A percentile compares a stretch with the other conserved stretches of the same genome.
Conservation (phyloP, 35 echinoderm and acorn worm species). For the Ophioderma brevispina region DNA sequence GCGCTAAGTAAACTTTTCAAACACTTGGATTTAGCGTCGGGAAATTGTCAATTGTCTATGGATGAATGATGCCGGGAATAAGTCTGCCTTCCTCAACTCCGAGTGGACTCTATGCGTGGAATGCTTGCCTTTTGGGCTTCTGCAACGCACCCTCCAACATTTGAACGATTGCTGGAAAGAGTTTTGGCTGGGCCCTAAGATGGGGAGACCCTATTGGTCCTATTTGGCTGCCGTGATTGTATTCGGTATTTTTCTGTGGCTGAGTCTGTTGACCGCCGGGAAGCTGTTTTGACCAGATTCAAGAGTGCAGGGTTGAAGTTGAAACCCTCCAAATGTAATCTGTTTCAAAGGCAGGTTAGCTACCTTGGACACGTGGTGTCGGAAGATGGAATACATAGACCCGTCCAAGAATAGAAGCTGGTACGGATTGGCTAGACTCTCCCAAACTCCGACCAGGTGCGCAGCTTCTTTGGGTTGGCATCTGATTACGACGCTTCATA, state of each 20-base stretch:
- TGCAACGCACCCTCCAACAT: conserved; percentile 32
- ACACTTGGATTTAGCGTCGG: background rate
- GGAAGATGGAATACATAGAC: conserved; percentile 36
- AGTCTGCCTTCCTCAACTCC: conserved; percentile 1
- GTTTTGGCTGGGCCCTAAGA: conserved; percentile 10
- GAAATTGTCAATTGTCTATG: conserved; percentile 25
- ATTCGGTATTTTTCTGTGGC: conserved; percentile 27
- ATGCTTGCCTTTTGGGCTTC: conserved; percentile 8
- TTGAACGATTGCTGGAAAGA: conserved; percentile 15
- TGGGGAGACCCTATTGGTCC: conserved; percentile 38
- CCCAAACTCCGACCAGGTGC: background rate
- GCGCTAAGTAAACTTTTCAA: background rate
- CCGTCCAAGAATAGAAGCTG: background rate
- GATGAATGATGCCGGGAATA: background rate
- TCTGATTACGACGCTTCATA: too few relatives aligned
- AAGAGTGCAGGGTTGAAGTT: conserved; percentile 41
- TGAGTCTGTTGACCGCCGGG: conserved; percentile 27
- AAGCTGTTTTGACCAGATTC: conserved; percentile 23
- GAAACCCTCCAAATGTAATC: conserved; percentile 44
- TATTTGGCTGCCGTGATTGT: conserved; percentile 68
- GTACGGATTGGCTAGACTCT: background rate
- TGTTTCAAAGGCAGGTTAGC: conserved; percentile 22
- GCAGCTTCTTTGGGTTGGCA: background rate
- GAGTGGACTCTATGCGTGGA: background rate
- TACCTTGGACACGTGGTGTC: too few relatives aligned